These are phyloP conservation scores for Pristionchus mayeri DNA, from an alignment of 2,888 invertebrate species.

Conservation along the genomic window DNA sequence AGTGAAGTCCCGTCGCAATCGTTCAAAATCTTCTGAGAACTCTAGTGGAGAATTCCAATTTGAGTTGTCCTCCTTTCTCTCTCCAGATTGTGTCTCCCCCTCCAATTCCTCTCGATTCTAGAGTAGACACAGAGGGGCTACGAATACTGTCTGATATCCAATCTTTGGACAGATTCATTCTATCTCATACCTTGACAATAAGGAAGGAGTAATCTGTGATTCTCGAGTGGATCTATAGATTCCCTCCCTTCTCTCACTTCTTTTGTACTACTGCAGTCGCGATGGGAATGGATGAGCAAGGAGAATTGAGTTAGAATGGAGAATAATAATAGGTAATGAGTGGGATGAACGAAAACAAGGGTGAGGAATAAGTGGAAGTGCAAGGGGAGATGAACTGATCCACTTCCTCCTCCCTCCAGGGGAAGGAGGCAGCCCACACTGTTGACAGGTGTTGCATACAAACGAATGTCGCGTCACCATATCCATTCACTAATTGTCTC, in stretches of 20 bases:
- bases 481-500: constrained; percentile 19
- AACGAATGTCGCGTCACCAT: neutral
- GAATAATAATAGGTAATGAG: neutral
- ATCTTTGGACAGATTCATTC: neutral
- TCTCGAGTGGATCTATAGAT: neutral
- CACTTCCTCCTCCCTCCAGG: neutral
- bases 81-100: neutral
- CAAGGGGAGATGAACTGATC: too few species aligned
- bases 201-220: neutral
- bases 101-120: neutral
- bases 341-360: neutral
- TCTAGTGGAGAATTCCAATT: neutral
- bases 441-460: neutral
- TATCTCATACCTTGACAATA: too few species aligned
- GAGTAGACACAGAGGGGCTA: neutral
- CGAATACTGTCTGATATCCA: neutral
- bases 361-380: neutral
- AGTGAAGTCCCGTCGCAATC: too few species aligned
- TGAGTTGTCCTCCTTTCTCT: neutral
- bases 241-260: neutral
- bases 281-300: neutral
- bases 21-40: neutral
- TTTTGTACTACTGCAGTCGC: neutral
- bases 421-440: too few species aligned
- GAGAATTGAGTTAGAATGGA: neutral